Evolutionary conservation across 1,140 invertebrate genomes (phyloP), one percentile per base, ranked within the genome.

Genomic region (Platorchestia sp.): DNA sequence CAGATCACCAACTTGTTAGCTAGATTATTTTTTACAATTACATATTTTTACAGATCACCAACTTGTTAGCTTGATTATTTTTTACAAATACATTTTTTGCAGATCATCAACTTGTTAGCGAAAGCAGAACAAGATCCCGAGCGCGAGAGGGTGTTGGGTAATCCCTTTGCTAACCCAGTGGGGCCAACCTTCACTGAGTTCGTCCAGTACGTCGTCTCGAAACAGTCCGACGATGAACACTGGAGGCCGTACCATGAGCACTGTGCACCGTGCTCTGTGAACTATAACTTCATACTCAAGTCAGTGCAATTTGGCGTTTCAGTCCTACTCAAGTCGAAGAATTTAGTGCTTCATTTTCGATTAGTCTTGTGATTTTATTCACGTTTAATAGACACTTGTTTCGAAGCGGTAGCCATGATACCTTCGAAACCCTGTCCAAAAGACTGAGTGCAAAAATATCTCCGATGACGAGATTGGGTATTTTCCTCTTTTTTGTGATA

Each of bases 91-190:
- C 47, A 36, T 7, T 14, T 47, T 41, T 47, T 51, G 3, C 44
- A 44, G 43, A 45, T 89, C 19, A 86, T 75, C 86, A 95, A 47
- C 95, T 47, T 47, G 53, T 10, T 90, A 86, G 95, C 45, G 93
- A 95, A 53, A 91, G 41, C 95, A 87, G 51, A 95, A 95, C 45
- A 44, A 44, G 95, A 47, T 19, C 45, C 95, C 87, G 95, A 53
- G 87, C 41, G 86, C 19, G 95, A 91, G n/a, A n/a, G 95, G 53
- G 19, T 27, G 40, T 45, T 59, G n/a, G 89, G 95, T 10, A 96
- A 96, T 86, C 96, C 96, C 51, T 96, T 95, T 89, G 95, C 95
- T 6, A 95, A 93, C 14, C 96, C 95, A 0, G n/a, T 95, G 16
- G 95, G 95, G 1, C 95, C 95, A 22, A 95, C 95, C 75, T 95